A percentile compares a stretch with the other conserved stretches of the same genome.
Conservation (phyloP, 2,888 invertebrate genomes). For the Cataglyphis rosenhaueri region DNA sequence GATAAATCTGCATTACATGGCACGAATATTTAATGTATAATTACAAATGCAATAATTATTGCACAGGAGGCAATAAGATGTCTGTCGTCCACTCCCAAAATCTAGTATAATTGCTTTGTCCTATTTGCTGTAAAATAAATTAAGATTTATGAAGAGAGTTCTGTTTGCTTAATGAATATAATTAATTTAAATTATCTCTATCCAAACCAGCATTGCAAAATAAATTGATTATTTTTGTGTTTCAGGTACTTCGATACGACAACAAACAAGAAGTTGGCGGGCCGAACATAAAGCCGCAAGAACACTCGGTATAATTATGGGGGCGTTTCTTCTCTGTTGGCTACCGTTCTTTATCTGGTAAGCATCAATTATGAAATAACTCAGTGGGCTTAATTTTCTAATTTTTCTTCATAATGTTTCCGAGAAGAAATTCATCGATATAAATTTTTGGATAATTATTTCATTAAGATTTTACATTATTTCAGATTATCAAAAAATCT, state of each 20-base stretch:
- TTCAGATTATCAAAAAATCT: neutral
- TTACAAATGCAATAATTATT: slow-evolving; percentile 18
- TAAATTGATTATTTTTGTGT: slow-evolving; percentile 59
- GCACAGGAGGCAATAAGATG: neutral
- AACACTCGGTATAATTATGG: slow-evolving; percentile 98
- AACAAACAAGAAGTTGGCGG: slow-evolving; percentile 92
- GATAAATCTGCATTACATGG: slow-evolving; percentile 1
- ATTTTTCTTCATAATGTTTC: neutral
- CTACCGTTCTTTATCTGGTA: slow-evolving; percentile 98
- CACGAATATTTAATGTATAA: slow-evolving; percentile 8
- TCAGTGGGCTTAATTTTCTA: neutral
- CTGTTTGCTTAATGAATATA: neutral
- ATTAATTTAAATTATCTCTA: neutral
- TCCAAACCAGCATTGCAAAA: neutral
- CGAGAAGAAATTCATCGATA: neutral
- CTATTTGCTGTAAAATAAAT: neutral
- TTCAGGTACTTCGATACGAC: slow-evolving; percentile 90
- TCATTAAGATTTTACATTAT: neutral
- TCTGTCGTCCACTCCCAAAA: neutral
- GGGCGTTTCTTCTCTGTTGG: slow-evolving; percentile 97
- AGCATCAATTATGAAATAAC: slow-evolving; percentile 79
- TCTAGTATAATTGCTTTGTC: neutral
- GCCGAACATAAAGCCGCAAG: slow-evolving; percentile 97
- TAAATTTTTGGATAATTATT: neutral
- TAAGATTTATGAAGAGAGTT: neutral